These are phyloP conservation scores for Drosophila helvetica DNA, from an alignment of 2,888 invertebrate genomes.

Conservation along the genomic window DNA sequence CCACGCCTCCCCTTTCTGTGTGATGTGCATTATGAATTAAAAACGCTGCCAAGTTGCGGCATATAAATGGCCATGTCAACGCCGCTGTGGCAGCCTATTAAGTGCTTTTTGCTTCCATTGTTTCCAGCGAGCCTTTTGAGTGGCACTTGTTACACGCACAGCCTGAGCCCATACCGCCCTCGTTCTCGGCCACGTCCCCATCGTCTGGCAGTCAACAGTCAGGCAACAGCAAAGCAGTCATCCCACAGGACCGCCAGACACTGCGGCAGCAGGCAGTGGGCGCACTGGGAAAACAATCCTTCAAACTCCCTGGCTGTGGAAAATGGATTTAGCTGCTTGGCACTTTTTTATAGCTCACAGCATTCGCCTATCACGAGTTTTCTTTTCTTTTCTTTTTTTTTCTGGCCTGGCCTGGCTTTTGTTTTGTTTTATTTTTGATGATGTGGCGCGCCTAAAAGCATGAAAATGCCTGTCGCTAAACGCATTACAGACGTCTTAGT, in stretches of 20 bases:
- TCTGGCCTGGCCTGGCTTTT: background rate
- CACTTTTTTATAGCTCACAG: conserved; percentile 31
- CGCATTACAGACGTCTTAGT: conserved; percentile 58
- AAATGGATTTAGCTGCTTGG: conserved; percentile 52
- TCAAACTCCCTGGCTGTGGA: conserved; percentile 1
- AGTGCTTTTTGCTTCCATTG: conserved; percentile 58
- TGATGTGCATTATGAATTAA: conserved; percentile 68
- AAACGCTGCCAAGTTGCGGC: conserved; percentile 55
- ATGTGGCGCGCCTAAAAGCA: conserved; percentile 50
- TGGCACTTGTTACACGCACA: conserved; percentile 71
- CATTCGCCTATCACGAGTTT: conserved; percentile 17
- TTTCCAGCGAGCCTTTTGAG: conserved; percentile 47
- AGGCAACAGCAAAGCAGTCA: conserved; percentile 1
- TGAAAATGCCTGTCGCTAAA: conserved; percentile 53
- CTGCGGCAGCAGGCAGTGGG: background rate
- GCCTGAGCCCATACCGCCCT: background rate
- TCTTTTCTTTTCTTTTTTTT: conserved; percentile 11
- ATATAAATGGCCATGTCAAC: conserved; percentile 62
- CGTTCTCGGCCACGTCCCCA: background rate
- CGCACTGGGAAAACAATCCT: conserved; percentile 1
- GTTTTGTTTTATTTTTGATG: conserved; percentile 4
- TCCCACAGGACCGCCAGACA: conserved; percentile 22
- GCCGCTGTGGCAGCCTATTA: conserved; percentile 57
- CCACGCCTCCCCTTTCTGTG: conserved; percentile 18
- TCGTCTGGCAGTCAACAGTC: conserved; percentile 5